These are phyloP conservation scores for Venustoraphidia nigricollis DNA, from an alignment of 2,888 invertebrate genomes.

Conservation along the genomic window DNA sequence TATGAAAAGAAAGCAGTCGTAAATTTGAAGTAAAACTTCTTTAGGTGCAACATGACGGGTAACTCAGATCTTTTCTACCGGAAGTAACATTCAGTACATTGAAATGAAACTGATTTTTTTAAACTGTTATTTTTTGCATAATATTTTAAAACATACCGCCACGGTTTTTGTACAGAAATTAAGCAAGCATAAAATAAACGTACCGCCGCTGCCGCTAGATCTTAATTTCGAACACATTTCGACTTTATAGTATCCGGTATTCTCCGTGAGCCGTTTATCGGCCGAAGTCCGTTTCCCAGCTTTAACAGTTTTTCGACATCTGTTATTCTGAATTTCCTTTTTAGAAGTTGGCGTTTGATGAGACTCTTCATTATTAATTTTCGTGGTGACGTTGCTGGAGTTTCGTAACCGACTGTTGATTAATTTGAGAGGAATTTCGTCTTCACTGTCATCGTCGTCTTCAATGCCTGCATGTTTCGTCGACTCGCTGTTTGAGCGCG, in stretches of 20 bases:
- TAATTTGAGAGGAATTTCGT: conserved; percentile 14
- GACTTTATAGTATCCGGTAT: conserved; percentile 48
- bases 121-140: too few relatives aligned
- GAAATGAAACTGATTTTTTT: too few relatives aligned
- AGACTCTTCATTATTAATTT: conserved; percentile 1
- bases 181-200: too few relatives aligned
- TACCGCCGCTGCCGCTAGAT: conserved; percentile 28
- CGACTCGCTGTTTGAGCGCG: not conserved
- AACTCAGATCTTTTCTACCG: too few relatives aligned
- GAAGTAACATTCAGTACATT: too few relatives aligned
- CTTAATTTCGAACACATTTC: conserved; percentile 54
- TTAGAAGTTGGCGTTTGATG: conserved; percentile 2
- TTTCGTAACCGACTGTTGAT: conserved; percentile 17
- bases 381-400: conserved; percentile 4
- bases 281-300: conserved; percentile 20
- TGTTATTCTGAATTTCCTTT: conserved; percentile 3
- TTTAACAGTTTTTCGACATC: not conserved
- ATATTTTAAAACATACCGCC: too few relatives aligned
- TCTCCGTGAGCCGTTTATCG: conserved; percentile 36
- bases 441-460: conserved; percentile 24
- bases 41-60: too few relatives aligned
- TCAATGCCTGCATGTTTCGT: conserved; percentile 19
- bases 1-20: too few relatives aligned
- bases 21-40: too few relatives aligned
- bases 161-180: too few relatives aligned